Evolutionary conservation across 2,797 vertebrate species (phyloP).

Genomic region (Notamacropus eugenii): DNA sequence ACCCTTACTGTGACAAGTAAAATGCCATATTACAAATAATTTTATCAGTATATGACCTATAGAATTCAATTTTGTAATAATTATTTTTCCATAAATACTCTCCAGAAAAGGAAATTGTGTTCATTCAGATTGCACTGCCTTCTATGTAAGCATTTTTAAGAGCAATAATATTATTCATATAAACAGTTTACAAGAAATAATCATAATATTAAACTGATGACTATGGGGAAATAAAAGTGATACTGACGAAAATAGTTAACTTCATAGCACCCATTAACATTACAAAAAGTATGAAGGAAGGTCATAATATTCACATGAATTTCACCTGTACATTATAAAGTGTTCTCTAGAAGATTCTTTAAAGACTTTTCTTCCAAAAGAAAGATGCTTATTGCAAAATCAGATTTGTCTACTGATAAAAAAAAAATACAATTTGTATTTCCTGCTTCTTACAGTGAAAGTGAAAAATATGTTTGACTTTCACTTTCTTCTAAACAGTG

Average conservation of each 20-base stretch:
- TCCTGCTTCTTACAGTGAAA: neutral
- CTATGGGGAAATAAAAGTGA: neutral
- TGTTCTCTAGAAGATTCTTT: neutral
- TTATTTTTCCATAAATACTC: neutral
- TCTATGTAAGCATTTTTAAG: neutral
- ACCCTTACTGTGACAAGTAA: neutral
- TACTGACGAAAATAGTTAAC: neutral
- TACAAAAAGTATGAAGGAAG: neutral
- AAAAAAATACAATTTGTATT: neutral
- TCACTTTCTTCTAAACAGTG: neutral
- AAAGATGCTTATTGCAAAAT: neutral
- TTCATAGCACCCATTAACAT: neutral
- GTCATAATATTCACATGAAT: neutral
- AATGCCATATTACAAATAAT: neutral
- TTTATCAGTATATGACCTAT: neutral
- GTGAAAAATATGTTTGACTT: neutral
- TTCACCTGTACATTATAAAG: neutral
- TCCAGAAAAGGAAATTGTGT: neutral
- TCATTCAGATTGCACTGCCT: neutral
- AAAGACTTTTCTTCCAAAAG: neutral
- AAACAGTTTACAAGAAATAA: neutral
- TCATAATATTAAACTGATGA: neutral
- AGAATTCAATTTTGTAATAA: neutral
- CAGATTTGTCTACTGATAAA: neutral
- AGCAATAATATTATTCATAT: neutral